A percentile compares a stretch with the other conserved stretches of the same genome.
phyloP scores from a whole-genome alignment of 1,140 invertebrate species.

The Sitobion miscanthi region DNA sequence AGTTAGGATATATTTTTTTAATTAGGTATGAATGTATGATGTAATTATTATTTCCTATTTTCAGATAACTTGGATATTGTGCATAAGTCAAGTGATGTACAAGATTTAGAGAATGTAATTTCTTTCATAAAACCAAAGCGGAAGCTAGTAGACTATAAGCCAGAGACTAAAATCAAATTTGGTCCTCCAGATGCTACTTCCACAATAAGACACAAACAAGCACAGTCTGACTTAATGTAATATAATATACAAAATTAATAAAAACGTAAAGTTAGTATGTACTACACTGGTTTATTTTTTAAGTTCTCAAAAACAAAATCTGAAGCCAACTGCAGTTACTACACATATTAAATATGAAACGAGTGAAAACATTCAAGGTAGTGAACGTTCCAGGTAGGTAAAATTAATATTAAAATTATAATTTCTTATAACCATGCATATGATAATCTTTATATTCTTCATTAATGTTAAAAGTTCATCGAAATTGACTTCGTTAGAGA shows the following conservation, averaged over 20 bases:
- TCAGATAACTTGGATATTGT: not conserved
- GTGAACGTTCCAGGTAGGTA: not conserved
- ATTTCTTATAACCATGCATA: not conserved
- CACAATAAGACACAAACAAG: not conserved
- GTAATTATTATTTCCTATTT: not conserved
- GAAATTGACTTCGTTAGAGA: not conserved
- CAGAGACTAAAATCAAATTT: conserved; percentile 6
- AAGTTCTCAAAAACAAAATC: not conserved
- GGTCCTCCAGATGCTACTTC: conserved; percentile 20
- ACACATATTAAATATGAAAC: not conserved
- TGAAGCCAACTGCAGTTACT: not conserved
- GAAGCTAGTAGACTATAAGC: not conserved
- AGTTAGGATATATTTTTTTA: conserved; percentile 20
- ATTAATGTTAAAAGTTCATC: not conserved
- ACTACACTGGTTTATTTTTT: not conserved
- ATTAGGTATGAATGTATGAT: not conserved
- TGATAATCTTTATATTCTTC: not conserved
- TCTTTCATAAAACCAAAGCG: conserved; percentile 20
- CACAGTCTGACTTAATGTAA: not conserved
- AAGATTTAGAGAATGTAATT: not conserved
- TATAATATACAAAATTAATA: not conserved
- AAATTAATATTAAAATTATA: not conserved
- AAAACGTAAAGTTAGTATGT: not conserved
- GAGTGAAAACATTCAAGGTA: not conserved
- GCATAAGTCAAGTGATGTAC: not conserved